Conservation (phyloP, 2,797 vertebrate genomes). For the Pelodytes ibericus region DNA sequence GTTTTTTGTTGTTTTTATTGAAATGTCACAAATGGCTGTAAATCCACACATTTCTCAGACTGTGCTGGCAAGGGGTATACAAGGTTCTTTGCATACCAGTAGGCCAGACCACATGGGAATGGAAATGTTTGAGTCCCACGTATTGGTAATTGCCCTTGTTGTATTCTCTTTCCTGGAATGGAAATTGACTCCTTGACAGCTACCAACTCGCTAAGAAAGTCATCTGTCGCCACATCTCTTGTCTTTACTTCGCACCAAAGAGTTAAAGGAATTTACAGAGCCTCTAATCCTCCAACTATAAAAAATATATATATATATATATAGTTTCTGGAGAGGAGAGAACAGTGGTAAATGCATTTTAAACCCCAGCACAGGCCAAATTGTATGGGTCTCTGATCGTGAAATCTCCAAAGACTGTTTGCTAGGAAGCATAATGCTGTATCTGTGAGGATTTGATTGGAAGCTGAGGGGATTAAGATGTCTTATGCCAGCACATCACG, state of each 20-base stretch:
- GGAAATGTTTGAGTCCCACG: too few relatives aligned
- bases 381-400: slow-evolving; percentile 15
- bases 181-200: too few relatives aligned
- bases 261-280: slow-evolving; percentile 5
- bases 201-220: too few relatives aligned
- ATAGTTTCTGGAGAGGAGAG: slow-evolving; percentile 5
- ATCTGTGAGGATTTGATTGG: slow-evolving; percentile 21
- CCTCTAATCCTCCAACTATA: slow-evolving; percentile 19
- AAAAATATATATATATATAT: too few relatives aligned
- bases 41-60: too few relatives aligned
- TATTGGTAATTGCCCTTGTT: too few relatives aligned
- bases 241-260: background rate
- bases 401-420: slow-evolving; percentile 33
- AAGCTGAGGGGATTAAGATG: slow-evolving; percentile 39
- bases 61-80: too few relatives aligned
- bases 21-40: too few relatives aligned
- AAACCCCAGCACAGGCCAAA: slow-evolving; percentile 19
- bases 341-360: slow-evolving; percentile 2
- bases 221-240: background rate
- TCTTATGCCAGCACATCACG: slow-evolving; percentile 34
- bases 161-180: too few relatives aligned
- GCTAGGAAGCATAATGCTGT: slow-evolving; percentile 21
- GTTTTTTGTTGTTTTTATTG: too few relatives aligned
- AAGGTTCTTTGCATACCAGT: too few relatives aligned
- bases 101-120: too few relatives aligned